A percentile compares a stretch with the other conserved stretches of the same genome.
phyloP scores from a whole-genome alignment of 2,888 invertebrate genomes.

The Meteorus colon region DNA sequence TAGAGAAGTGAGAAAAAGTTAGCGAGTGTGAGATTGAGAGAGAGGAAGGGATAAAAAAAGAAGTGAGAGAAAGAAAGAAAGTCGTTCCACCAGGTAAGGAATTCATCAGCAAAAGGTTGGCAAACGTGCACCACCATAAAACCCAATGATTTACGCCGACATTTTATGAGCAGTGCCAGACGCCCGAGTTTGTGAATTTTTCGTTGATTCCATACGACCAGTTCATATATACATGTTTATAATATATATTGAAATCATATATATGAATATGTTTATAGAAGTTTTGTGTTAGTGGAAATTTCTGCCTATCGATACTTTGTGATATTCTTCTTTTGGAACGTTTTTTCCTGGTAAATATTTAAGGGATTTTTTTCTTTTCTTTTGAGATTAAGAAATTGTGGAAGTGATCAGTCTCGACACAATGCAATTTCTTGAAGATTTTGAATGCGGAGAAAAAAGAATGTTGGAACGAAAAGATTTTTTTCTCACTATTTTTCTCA shows the following conservation, averaged over 20 bases:
- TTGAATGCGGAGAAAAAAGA: too few species aligned
- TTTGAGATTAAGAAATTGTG: too few species aligned
- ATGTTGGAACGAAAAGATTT: too few species aligned
- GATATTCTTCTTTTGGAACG: too few species aligned
- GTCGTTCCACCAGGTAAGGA: constrained; percentile 64
- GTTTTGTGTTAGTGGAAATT: background rate
- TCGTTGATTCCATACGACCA: constrained; percentile 63
- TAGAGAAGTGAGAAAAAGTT: background rate
- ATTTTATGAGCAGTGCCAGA: constrained; percentile 71
- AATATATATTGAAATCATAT: background rate
- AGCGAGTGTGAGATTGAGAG: constrained; percentile 27
- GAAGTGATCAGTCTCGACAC: too few species aligned
- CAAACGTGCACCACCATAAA: constrained; percentile 73
- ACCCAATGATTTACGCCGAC: constrained; percentile 73
- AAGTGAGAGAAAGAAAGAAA: constrained; percentile 40
- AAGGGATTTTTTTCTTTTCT: too few species aligned
- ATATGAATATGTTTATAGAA: background rate
- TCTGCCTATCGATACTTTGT: background rate
- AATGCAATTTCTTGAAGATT: too few species aligned
- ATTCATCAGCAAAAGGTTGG: constrained; percentile 73
- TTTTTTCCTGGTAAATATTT: too few species aligned
- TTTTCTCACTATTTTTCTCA: too few species aligned
- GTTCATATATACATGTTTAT: background rate
- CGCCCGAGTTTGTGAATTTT: constrained; percentile 71
- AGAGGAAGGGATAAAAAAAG: background rate